These are phyloP conservation scores for Aphelinus certus DNA, from an alignment of 1,140 invertebrate species.

Conservation along the genomic window DNA sequence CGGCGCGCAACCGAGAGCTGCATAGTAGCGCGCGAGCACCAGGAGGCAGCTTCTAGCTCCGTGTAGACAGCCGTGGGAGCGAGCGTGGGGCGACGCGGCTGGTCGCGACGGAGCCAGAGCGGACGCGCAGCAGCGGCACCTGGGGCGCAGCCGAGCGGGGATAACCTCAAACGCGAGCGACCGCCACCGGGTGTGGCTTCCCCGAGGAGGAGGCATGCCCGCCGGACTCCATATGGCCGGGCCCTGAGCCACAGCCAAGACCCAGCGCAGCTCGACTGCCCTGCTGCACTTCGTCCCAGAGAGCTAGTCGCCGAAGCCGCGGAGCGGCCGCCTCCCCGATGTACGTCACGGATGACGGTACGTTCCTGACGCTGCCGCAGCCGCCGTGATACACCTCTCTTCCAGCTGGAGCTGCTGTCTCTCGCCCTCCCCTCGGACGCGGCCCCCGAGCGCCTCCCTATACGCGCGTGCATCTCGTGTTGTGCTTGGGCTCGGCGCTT, in stretches of 20 bases:
- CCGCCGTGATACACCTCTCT: slow-evolving; percentile 10
- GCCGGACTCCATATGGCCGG: slow-evolving; percentile 28
- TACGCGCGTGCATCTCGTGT: no score
- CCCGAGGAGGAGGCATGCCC: slow-evolving; percentile 9
- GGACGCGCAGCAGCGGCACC: neutral
- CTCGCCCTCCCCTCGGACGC: no score
- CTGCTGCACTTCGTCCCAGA: no score
- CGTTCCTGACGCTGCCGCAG: slow-evolving; percentile 20
- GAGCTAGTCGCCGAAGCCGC: no score
- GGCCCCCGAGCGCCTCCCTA: no score
- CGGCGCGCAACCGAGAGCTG: slow-evolving; percentile 3
- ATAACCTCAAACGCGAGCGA: neutral
- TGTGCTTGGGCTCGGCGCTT: no score
- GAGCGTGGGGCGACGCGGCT: neutral
- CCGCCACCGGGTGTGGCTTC: neutral
- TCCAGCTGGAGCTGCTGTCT: slow-evolving; percentile 1
- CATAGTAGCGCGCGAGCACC: no score
- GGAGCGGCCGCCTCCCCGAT: slow-evolving; percentile 28
- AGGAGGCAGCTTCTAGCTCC: no score
- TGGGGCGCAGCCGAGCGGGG: neutral
- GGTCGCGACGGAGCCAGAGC: neutral
- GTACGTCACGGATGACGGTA: slow-evolving; percentile 41
- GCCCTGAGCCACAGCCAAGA: neutral
- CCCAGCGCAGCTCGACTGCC: no score
- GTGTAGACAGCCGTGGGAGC: neutral